These are phyloP conservation scores for Halictus ligatus DNA, from an alignment of 2,888 invertebrate genomes.

Conservation along the genomic window DNA sequence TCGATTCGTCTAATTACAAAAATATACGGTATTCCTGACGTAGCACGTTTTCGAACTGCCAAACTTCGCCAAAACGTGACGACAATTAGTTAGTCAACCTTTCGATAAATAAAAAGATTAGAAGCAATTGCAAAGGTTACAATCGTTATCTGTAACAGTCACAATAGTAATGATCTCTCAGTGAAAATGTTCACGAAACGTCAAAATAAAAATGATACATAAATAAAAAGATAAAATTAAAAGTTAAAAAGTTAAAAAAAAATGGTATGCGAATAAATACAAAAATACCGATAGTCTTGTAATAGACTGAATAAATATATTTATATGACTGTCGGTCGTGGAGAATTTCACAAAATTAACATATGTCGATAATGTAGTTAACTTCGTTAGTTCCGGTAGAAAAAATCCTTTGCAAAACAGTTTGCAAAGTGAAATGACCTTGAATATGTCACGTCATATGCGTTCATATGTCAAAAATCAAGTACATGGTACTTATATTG, in stretches of 20 bases:
- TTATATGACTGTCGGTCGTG: not conserved
- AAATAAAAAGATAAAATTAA: not conserved
- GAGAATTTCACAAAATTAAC: not conserved
- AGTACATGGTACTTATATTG: not conserved
- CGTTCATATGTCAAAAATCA: not conserved
- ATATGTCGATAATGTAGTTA: not conserved
- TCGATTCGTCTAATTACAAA: constrained; percentile 30
- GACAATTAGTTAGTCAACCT: not conserved
- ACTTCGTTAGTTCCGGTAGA: not conserved
- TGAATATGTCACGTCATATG: not conserved
- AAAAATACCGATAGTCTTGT: not conserved
- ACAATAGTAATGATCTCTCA: not conserved
- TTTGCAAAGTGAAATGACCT: not conserved
- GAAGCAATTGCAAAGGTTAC: not conserved
- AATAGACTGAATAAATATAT: not conserved
- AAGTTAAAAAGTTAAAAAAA: too few relatives aligned
- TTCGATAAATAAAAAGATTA: not conserved
- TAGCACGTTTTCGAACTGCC: not conserved
- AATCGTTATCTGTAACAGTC: not conserved
- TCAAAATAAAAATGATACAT: not conserved
- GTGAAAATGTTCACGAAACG: too few relatives aligned
- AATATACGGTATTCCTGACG: constrained; percentile 14
- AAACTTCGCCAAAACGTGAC: not conserved
- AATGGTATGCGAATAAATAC: not conserved
- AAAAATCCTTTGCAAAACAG: not conserved